Evolutionary conservation across 2,888 invertebrate genomes (phyloP), one percentile per base, ranked within the genome.

Genomic region (Aleiodes alternator): DNA sequence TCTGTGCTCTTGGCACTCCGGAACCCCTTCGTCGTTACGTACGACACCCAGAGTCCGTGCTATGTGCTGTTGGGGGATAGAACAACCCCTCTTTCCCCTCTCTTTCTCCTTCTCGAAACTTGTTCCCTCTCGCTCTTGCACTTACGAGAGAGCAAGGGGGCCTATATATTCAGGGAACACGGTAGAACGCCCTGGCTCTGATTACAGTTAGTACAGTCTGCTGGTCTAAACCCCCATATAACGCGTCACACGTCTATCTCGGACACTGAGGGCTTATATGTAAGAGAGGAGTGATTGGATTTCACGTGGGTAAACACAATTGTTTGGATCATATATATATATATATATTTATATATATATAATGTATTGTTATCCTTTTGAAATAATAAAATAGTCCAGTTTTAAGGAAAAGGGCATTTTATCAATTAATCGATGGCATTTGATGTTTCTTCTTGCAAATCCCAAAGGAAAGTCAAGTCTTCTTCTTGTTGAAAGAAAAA

Each of bases 131-230:
- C 53, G 9, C 56, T 50, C 70, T 53, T 53, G 61, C 48, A 23
- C 23, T 23, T 23, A 23, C 23, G 23, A 23, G 23, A 23, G 23
- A 23, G n/a, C n/a, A n/a, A n/a, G 59, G 72, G 66, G 69, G 75
- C 23, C 23, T 23, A 23, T 76, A 77, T 79, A 79, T 75, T 75
- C 77, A 75, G 77, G 73, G 77, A 81, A 82, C 84, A 84, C 82
- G 82, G 81, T 82, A 81, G 82, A 83, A 83, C 83, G 82, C 79
- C 81, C 68, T 84, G 81, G 83, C 85, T 84, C 85, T 86, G 86
- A 88, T 87, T 87, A 87, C 86, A 85, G 85, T 87, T 87, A 86
- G 85, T 81, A 81, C 87, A 85, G 84, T 85, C 85, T 84, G 83
- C 84, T 86, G 88, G 81, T 82, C 83, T 84, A 84, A 85, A 87